A percentile compares a stretch with the other conserved stretches of the same genome.
Conservation (phyloP, 2,113 vertebrate genomes). For the Ranitomeya imitator region DNA sequence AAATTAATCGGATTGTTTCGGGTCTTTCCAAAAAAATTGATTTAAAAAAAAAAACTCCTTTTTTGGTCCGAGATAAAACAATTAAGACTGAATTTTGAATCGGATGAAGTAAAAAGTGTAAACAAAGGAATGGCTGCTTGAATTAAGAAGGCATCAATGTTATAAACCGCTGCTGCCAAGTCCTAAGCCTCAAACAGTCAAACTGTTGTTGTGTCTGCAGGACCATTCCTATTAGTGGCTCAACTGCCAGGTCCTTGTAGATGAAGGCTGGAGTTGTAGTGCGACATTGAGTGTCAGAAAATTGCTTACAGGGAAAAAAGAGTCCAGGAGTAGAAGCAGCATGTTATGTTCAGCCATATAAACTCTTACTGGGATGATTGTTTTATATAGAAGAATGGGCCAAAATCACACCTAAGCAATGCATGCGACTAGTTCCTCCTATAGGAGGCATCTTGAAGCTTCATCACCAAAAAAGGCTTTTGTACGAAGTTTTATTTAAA, state of each 20-base stretch:
- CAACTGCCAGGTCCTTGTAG: not conserved
- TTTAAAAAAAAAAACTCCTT: conserved; percentile 57
- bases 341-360: not conserved
- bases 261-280: not conserved
- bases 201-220: conserved; percentile 21
- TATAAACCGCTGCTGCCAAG: not conserved
- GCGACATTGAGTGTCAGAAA: not conserved
- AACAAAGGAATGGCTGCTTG: conserved; percentile 34
- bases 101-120: conserved; percentile 20
- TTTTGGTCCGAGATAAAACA: conserved; percentile 56
- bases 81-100: conserved; percentile 41
- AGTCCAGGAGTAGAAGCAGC: not conserved
- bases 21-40: conserved; percentile 61
- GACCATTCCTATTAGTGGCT: not conserved
- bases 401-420: too few species aligned
- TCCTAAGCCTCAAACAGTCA: not conserved
- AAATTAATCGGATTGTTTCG: conserved; percentile 69
- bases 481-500: too few species aligned
- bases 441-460: too few species aligned
- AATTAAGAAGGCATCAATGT: conserved; percentile 33
- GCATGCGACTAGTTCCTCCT: not conserved
- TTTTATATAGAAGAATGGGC: not conserved
- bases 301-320: not conserved
- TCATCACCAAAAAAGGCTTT: too few species aligned
- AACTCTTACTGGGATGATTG: not conserved